Conservation (phyloP, 1,140 invertebrate genomes). For the Aricia agestis region DNA sequence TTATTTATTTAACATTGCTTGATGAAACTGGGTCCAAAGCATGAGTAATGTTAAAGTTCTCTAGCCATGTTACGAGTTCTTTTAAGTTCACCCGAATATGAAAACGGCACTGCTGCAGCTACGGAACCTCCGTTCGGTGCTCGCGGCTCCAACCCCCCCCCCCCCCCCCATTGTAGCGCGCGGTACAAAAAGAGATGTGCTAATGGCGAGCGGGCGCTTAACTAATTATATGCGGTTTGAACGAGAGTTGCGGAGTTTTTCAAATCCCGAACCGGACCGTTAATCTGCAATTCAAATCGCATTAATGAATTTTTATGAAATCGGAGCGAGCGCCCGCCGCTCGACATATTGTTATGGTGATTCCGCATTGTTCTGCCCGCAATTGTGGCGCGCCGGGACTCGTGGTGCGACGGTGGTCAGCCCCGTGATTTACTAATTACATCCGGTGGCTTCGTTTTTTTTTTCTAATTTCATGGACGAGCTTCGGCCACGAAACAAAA, state of each 20-base stretch:
- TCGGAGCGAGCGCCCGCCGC: not conserved
- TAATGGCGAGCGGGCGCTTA: not conserved
- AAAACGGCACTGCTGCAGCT: no score
- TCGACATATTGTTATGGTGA: slow-evolving; percentile 3
- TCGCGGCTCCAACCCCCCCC: no score
- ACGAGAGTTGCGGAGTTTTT: not conserved
- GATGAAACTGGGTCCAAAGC: no score
- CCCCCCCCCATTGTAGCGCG: no score
- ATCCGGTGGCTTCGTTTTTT: not conserved
- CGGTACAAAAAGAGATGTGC: not conserved
- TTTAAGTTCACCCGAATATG: no score
- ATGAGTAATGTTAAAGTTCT: no score
- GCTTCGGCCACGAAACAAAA: not conserved
- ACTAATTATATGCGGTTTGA: slow-evolving; percentile 11
- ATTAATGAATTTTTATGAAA: slow-evolving; percentile 16
- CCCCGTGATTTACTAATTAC: not conserved
- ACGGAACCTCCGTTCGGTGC: no score
- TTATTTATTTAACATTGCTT: no score
- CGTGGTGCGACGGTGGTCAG: no score
- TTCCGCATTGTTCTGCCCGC: not conserved
- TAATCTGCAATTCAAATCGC: slow-evolving; percentile 11
- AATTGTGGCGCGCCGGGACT: not conserved
- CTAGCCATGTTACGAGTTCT: no score
- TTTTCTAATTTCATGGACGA: not conserved
- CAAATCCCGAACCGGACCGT: slow-evolving; percentile 2